Conservation (phyloP, 2,888 invertebrate species). For the Argyra leucocephala region DNA sequence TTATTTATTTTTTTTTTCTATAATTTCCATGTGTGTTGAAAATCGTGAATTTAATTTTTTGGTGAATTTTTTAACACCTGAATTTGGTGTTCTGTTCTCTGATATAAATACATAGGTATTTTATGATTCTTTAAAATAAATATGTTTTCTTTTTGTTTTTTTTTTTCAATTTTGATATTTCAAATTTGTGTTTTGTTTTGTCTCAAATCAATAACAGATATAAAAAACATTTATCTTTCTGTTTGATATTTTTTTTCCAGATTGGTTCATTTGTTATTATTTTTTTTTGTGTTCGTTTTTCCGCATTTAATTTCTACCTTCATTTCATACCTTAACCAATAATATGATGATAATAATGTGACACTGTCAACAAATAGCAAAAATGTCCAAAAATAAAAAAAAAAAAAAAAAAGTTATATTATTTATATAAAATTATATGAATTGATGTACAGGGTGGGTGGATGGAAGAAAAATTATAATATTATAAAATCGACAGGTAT, state of each 20-base stretch:
- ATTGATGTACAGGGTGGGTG: neutral
- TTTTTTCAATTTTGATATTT: no score
- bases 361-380: conserved; percentile 6
- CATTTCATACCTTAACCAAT: neutral
- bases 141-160: no score
- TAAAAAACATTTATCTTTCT: neutral
- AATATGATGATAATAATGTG: conserved; percentile 4
- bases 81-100: neutral
- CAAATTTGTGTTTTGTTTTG: neutral
- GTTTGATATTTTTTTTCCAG: neutral
- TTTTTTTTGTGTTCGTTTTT: neutral
- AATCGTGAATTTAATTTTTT: neutral
- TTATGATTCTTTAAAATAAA: no score
- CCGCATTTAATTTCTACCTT: neutral
- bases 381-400: neutral
- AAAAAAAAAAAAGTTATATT: neutral
- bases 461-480: no score
- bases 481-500: no score
- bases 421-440: neutral
- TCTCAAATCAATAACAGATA: neutral
- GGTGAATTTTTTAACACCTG: neutral
- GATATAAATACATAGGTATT: neutral
- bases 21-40: neutral
- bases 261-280: neutral
- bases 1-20: no score